Evolutionary conservation across 2,797 vertebrate species (phyloP).

Genomic region (Momotus momota): DNA sequence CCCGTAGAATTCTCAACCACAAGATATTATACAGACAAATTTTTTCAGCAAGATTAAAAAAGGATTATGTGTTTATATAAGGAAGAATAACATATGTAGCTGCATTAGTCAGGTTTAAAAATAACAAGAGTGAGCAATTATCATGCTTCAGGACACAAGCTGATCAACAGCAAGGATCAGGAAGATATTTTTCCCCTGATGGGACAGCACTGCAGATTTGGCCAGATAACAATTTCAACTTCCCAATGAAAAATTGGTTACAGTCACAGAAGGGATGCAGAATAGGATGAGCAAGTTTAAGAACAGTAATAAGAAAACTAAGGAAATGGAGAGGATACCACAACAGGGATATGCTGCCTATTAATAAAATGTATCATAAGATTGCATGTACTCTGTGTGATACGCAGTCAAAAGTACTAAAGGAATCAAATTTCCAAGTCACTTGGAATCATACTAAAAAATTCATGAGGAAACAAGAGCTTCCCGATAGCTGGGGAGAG

Average conservation of each 20-base stretch:
- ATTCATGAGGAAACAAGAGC: constrained; percentile 26
- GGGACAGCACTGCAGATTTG: constrained; percentile 58
- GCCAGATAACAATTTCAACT: constrained; percentile 40
- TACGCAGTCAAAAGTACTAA: not conserved
- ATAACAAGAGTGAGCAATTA: constrained; percentile 61
- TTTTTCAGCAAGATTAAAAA: constrained; percentile 66
- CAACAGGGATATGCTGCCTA: not conserved
- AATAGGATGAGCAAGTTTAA: not conserved
- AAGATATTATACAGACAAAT: constrained; percentile 36
- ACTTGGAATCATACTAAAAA: constrained; percentile 9
- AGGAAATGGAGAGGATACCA: not conserved
- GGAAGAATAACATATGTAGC: constrained; percentile 68
- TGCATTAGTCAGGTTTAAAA: constrained; percentile 72
- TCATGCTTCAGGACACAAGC: constrained; percentile 55
- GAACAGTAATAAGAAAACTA: not conserved
- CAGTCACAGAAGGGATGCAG: constrained; percentile 11
- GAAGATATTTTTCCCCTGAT: constrained; percentile 65
- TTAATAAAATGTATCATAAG: not conserved
- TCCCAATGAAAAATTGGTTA: constrained; percentile 14
- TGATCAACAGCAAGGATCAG: constrained; percentile 63
- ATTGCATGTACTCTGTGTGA: not conserved
- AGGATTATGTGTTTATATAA: constrained; percentile 65
- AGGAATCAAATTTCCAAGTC: constrained; percentile 20
- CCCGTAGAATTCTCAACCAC: constrained; percentile 5
- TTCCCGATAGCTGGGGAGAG: not conserved